Percentiles rank a stretch among this genome's conserved stretches.
These are phyloP conservation scores for human (Homo sapiens) DNA, from an alignment of 2,113 vertebrate genomes.

Conservation along the genomic window DNA sequence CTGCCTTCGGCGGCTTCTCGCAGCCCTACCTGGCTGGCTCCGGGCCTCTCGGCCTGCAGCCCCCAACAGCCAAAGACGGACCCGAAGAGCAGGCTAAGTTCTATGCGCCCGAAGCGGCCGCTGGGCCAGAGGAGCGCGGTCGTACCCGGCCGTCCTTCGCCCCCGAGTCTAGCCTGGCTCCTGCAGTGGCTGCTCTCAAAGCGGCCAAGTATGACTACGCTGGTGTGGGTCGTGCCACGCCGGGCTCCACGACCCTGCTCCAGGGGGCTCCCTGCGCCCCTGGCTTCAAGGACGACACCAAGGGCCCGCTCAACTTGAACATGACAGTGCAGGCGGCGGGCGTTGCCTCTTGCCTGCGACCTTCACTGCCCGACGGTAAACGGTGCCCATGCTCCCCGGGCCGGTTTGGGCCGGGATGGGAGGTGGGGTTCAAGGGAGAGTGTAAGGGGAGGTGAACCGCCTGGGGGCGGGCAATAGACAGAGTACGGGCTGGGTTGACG, in stretches of 20 bases:
- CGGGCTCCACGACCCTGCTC: slow-evolving; percentile 84
- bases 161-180: slow-evolving; percentile 82
- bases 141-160: slow-evolving; percentile 84
- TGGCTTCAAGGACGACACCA: slow-evolving; percentile 85
- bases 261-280: slow-evolving; percentile 85
- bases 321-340: slow-evolving; percentile 87
- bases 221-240: slow-evolving; percentile 85
- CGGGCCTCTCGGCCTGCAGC: slow-evolving; percentile 85
- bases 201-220: slow-evolving; percentile 87
- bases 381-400: slow-evolving; percentile 71
- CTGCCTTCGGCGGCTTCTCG: slow-evolving; percentile 88
- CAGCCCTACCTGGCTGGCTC: slow-evolving; percentile 91
- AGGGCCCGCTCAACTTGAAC: slow-evolving; percentile 90
- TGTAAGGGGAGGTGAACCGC: slow-evolving; percentile 20
- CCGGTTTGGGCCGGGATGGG: slow-evolving; percentile 63
- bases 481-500: slow-evolving; percentile 34
- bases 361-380: slow-evolving; percentile 92
- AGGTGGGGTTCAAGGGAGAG: slow-evolving; percentile 36
- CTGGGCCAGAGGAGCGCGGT: slow-evolving; percentile 86
- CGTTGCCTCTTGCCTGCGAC: slow-evolving; percentile 89
- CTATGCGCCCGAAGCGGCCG: slow-evolving; percentile 85
- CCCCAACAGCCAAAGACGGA: slow-evolving; percentile 85
- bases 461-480: background rate
- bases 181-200: slow-evolving; percentile 80
- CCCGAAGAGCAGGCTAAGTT: slow-evolving; percentile 88